phyloP scores from a whole-genome alignment of 2,888 invertebrate species.

The Heliconius erato region DNA sequence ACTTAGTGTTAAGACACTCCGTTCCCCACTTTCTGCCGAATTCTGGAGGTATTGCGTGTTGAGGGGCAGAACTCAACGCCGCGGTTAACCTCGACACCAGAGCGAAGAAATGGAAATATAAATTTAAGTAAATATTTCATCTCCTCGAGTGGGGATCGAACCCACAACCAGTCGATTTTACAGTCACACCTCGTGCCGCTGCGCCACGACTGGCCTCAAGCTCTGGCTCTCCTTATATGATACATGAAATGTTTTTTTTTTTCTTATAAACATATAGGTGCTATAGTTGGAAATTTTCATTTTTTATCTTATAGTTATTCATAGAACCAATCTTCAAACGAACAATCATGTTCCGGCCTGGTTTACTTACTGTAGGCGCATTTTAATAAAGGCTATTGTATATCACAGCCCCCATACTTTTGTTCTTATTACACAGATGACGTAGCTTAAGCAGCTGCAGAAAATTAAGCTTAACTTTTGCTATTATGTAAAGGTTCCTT shows the following conservation, averaged over 20 bases:
- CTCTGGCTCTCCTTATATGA: too few relatives aligned
- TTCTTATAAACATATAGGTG: conserved; percentile 40
- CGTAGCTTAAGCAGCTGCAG: conserved; percentile 48
- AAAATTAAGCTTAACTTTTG: conserved; percentile 40
- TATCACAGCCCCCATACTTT: conserved; percentile 49
- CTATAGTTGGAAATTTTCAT: conserved; percentile 48
- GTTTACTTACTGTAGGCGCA: conserved; percentile 49
- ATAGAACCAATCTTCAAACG: conserved; percentile 46
- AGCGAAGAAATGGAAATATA: too few relatives aligned
- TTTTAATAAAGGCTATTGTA: conserved; percentile 51
- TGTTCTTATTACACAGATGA: conserved; percentile 50
- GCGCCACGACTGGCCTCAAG: too few relatives aligned
- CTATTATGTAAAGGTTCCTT: conserved; percentile 29
- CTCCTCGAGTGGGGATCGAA: too few relatives aligned
- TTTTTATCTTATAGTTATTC: conserved; percentile 30
- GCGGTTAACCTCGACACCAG: too few relatives aligned
- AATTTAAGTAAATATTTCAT: too few relatives aligned
- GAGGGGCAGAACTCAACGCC: too few relatives aligned
- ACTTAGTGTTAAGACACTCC: too few relatives aligned
- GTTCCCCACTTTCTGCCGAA: too few relatives aligned
- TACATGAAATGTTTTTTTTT: conserved; percentile 51
- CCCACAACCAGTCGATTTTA: too few relatives aligned
- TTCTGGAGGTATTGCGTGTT: too few relatives aligned
- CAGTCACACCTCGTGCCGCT: too few relatives aligned
- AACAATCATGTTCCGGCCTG: conserved; percentile 50